Conservation (phyloP, 2,888 invertebrate species). For the Rhingia rostrata region DNA sequence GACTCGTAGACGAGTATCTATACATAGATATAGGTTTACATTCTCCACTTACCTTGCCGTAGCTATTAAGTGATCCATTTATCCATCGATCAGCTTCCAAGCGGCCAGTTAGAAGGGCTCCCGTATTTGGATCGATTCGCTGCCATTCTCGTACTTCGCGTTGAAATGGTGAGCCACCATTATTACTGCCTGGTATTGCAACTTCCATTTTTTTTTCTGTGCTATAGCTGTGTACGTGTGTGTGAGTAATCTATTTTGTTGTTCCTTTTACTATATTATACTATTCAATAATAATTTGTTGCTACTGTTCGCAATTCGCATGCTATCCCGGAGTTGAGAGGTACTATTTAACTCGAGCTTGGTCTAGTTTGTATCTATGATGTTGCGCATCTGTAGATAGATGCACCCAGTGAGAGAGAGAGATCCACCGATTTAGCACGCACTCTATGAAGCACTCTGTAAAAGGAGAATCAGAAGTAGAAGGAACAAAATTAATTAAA, state of each 20-base stretch:
- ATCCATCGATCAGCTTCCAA: slow-evolving; percentile 83
- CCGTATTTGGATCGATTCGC: slow-evolving; percentile 83
- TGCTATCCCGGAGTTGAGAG: slow-evolving; percentile 29
- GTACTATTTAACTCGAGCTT: slow-evolving; percentile 23
- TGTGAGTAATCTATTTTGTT: neutral
- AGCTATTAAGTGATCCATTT: slow-evolving; percentile 83
- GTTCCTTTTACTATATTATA: slow-evolving; percentile 38
- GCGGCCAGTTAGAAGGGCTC: slow-evolving; percentile 82
- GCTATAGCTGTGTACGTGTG: slow-evolving; percentile 8
- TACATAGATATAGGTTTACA: neutral
- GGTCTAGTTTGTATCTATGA: slow-evolving; percentile 46
- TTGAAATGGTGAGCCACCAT: slow-evolving; percentile 82
- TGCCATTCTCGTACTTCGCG: slow-evolving; percentile 83
- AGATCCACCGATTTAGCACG: slow-evolving; percentile 22
- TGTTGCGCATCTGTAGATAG: slow-evolving; percentile 23
- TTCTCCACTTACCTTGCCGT: slow-evolving; percentile 82
- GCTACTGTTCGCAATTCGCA: slow-evolving; percentile 59
- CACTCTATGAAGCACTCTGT: slow-evolving; percentile 31
- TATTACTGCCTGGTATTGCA: slow-evolving; percentile 76
- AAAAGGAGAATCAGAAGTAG: slow-evolving; percentile 23
- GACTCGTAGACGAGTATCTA: neutral
- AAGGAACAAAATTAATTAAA: slow-evolving; percentile 64
- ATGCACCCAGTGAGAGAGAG: neutral
- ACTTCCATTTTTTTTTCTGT: slow-evolving; percentile 76
- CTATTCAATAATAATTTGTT: slow-evolving; percentile 64